phyloP scores from a whole-genome alignment of 2,113 vertebrate genomes.

The Agapornis roseicollis region DNA sequence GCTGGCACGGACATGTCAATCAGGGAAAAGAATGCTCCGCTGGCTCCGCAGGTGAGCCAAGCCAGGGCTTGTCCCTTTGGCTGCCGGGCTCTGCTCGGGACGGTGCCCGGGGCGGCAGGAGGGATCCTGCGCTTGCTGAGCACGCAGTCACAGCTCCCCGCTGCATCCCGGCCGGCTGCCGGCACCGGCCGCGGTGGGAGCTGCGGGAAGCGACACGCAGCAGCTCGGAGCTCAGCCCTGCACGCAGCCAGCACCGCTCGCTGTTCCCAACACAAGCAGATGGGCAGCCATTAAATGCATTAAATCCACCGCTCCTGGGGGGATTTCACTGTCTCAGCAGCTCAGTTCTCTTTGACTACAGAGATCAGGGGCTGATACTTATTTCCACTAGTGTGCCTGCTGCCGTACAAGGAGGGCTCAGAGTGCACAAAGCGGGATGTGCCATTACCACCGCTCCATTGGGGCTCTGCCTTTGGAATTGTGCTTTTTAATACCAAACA shows the following conservation, averaged over 20 bases:
- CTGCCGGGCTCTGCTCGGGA: not conserved
- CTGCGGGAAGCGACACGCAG: not conserved
- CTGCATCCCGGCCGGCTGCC: not conserved
- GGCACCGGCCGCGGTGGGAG: not conserved
- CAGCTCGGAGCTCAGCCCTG: rapidly evolving
- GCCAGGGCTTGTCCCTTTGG: not conserved
- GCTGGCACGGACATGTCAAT: not conserved
- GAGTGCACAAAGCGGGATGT: rapidly evolving
- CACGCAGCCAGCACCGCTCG: not conserved
- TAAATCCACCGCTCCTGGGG: not conserved
- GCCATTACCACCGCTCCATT: rapidly evolving
- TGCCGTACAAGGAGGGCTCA: not conserved
- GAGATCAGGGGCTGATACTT: not conserved
- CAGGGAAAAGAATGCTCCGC: not conserved
- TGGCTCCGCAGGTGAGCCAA: not conserved
- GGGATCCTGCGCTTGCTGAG: rapidly evolving
- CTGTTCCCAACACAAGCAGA: not conserved
- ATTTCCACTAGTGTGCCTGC: not conserved
- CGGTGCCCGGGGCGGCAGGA: not conserved
- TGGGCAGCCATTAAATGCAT: not conserved
- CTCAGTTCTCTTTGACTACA: not conserved
- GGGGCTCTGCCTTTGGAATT: not conserved
- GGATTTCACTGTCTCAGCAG: not conserved
- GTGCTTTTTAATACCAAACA: rapidly evolving
- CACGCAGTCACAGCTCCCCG: rapidly evolving